A percentile compares a stretch with the other conserved stretches of the same genome.
These are phyloP conservation scores for Diogma glabrata DNA, from an alignment of 2,888 invertebrate species.

Conservation along the genomic window DNA sequence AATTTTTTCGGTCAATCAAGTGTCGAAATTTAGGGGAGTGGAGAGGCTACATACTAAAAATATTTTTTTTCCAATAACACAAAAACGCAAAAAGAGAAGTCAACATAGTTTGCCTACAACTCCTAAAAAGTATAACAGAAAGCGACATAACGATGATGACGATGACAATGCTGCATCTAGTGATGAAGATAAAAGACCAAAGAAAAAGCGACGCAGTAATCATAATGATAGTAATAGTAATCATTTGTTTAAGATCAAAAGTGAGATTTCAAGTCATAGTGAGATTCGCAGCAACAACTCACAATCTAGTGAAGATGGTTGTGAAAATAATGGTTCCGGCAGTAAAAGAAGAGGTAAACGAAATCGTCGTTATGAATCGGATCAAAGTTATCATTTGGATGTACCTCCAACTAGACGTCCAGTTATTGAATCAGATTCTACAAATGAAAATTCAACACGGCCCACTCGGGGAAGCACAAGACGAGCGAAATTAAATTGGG, in stretches of 20 bases:
- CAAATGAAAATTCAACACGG: slow-evolving; percentile 24
- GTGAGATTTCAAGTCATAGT: no score
- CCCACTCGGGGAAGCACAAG: slow-evolving; percentile 32
- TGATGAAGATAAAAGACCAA: slow-evolving; percentile 13
- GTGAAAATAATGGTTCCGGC: neutral
- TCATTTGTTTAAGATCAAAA: no score
- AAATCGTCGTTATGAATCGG: slow-evolving; percentile 30
- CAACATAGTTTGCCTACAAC: no score
- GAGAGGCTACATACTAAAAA: no score
- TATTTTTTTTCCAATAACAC: no score
- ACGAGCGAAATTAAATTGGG: slow-evolving; percentile 32
- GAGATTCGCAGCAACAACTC: no score
- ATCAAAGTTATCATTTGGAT: slow-evolving; percentile 34
- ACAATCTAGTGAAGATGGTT: slow-evolving; percentile 20
- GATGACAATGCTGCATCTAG: slow-evolving; percentile 14
- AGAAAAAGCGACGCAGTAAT: slow-evolving; percentile 13
- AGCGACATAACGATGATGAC: no score
- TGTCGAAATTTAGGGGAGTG: no score
- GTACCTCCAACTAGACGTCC: slow-evolving; percentile 27
- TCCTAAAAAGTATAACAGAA: slow-evolving; percentile 24
- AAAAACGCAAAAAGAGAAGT: no score
- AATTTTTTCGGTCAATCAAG: no score
- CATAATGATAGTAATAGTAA: slow-evolving; percentile 14
- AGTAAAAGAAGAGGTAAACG: slow-evolving; percentile 10
- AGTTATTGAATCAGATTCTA: slow-evolving; percentile 28